Conservation (phyloP, 1,140 invertebrate genomes). For the Choristoneura fumiferana region DNA sequence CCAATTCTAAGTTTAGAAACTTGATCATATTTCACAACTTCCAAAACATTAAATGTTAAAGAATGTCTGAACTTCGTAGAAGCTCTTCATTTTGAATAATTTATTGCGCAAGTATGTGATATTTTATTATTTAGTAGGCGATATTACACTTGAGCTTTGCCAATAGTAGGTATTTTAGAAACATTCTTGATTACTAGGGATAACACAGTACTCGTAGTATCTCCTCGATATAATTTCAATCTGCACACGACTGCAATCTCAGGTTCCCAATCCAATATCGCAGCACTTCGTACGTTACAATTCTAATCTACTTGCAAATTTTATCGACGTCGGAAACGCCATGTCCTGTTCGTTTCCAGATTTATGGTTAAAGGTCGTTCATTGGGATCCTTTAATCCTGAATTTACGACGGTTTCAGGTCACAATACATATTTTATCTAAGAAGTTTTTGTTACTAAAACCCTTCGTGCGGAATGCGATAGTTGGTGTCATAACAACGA, state of each 20-base stretch:
- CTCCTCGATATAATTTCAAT: constrained; percentile 4
- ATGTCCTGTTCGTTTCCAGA: constrained; percentile 9
- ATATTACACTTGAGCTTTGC: too few relatives aligned
- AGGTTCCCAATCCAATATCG: constrained; percentile 1
- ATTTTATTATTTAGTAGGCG: too few relatives aligned
- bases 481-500: neutral
- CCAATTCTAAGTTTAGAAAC: too few relatives aligned
- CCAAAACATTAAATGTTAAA: neutral
- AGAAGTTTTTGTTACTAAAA: neutral
- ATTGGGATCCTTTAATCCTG: constrained; percentile 9
- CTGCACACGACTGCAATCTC: constrained; percentile 6
- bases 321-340: constrained; percentile 5
- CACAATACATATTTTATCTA: constrained; percentile 11
- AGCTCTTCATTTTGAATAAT: neutral
- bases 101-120: too few relatives aligned
- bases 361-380: constrained; percentile 13
- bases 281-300: constrained; percentile 2
- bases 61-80: neutral
- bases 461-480: constrained; percentile 2
- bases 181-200: neutral
- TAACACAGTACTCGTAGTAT: neutral
- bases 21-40: neutral
- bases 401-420: constrained; percentile 12
- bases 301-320: constrained; percentile 16
- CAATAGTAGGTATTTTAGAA: too few relatives aligned